Conservation (phyloP, 2,113 vertebrate genomes). For the Apodemus sylvaticus region DNA sequence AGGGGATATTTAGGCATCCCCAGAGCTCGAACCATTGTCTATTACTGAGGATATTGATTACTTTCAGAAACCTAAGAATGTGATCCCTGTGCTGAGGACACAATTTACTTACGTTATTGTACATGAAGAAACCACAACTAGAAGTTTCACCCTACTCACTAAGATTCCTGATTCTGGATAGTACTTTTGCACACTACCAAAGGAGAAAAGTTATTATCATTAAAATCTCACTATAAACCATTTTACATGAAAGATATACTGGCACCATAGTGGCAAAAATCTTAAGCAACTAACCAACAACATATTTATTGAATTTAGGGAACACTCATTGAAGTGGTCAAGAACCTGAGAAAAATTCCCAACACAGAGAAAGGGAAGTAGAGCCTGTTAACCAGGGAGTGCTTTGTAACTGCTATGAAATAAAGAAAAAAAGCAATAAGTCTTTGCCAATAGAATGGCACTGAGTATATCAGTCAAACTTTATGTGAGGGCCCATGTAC, state of each 20-base stretch:
- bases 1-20: not conserved
- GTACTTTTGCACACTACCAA: not conserved
- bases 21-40: not conserved
- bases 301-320: not conserved
- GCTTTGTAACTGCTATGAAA: not conserved
- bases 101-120: too few species aligned
- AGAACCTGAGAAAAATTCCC: not conserved
- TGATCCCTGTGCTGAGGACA: not conserved
- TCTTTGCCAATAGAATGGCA: not conserved
- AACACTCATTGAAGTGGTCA: not conserved
- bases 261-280: not conserved
- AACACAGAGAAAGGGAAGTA: not conserved
- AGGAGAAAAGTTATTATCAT: not conserved
- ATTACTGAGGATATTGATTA: not conserved
- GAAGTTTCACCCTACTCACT: not conserved
- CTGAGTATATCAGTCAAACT: not conserved
- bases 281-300: not conserved
- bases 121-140: not conserved
- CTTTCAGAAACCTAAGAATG: not conserved
- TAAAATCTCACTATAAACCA: not conserved
- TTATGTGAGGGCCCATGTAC: not conserved
- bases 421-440: not conserved
- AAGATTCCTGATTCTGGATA: not conserved
- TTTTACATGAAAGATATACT: not conserved
- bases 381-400: not conserved